Conservation (phyloP, 2,797 vertebrate species). For the Rhinogobio ventralis region DNA sequence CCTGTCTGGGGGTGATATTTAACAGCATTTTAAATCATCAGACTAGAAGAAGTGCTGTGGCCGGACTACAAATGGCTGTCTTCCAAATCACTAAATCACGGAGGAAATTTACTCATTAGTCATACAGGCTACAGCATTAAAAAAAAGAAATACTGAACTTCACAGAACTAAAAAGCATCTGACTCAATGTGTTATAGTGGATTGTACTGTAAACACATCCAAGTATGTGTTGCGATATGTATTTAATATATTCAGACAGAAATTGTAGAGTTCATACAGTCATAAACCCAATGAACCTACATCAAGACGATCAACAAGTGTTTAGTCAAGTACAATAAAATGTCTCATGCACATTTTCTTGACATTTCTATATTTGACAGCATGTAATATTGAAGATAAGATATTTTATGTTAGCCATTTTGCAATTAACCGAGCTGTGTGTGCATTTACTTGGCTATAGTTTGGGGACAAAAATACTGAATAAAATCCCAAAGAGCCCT, state of each 20-base stretch:
- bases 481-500: background rate
- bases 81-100: conserved; percentile 33
- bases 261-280: background rate
- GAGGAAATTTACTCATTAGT: conserved; percentile 26
- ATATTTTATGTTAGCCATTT: background rate
- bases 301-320: background rate
- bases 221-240: conserved; percentile 1
- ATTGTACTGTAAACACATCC: conserved; percentile 19
- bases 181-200: conserved; percentile 7
- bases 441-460: background rate
- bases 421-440: background rate
- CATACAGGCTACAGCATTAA: conserved; percentile 3
- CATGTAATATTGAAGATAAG: background rate
- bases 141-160: conserved; percentile 25
- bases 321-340: background rate
- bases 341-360: background rate
- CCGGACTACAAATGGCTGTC: conserved; percentile 25
- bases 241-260: background rate
- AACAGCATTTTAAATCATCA: conserved; percentile 48
- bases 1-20: conserved; percentile 35
- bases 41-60: conserved; percentile 9
- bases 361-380: background rate
- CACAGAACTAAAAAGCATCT: conserved; percentile 9
- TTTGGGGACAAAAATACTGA: background rate
- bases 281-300: conserved; percentile 1